These are phyloP conservation scores for Neosilurus mollespiculum DNA, from an alignment of 2,797 vertebrate genomes.

Conservation along the genomic window DNA sequence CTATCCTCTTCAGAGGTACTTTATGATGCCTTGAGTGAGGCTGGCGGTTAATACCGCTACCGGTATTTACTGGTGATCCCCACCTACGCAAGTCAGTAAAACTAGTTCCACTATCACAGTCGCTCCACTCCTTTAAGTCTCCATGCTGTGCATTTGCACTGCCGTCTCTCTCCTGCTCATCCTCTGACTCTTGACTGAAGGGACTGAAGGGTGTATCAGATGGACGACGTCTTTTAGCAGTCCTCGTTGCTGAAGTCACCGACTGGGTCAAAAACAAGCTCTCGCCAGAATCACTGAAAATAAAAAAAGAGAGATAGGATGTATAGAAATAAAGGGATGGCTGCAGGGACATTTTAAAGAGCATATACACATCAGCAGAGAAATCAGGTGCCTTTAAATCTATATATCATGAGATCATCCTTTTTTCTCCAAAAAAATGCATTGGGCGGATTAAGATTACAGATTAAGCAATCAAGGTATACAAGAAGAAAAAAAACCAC, in stretches of 20 bases:
- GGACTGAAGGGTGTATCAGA: background rate
- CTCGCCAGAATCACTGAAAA: conserved; percentile 69
- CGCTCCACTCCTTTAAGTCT: too few relatives aligned
- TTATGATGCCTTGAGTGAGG: background rate
- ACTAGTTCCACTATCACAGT: background rate
- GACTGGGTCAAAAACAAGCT: conserved; percentile 72
- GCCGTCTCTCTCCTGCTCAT: background rate
- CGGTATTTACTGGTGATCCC: background rate
- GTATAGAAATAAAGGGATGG: background rate
- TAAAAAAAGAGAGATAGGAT: background rate
- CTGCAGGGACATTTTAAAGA: background rate
- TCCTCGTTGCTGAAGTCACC: conserved; percentile 43
- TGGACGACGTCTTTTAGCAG: background rate
- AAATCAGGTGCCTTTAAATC: background rate
- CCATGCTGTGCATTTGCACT: background rate
- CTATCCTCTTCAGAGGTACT: conserved; percentile 39
- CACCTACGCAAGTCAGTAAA: background rate
- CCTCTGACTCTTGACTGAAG: background rate
- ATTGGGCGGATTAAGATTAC: too few relatives aligned
- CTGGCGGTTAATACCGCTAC: rapidly evolving
- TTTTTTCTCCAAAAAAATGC: too few relatives aligned
- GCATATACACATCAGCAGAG: background rate
- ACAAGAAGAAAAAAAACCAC: too few relatives aligned
- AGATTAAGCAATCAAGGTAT: too few relatives aligned
- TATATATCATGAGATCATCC: too few relatives aligned